Conservation (phyloP, 2,113 vertebrate genomes). For the Petroica traversi region DNA sequence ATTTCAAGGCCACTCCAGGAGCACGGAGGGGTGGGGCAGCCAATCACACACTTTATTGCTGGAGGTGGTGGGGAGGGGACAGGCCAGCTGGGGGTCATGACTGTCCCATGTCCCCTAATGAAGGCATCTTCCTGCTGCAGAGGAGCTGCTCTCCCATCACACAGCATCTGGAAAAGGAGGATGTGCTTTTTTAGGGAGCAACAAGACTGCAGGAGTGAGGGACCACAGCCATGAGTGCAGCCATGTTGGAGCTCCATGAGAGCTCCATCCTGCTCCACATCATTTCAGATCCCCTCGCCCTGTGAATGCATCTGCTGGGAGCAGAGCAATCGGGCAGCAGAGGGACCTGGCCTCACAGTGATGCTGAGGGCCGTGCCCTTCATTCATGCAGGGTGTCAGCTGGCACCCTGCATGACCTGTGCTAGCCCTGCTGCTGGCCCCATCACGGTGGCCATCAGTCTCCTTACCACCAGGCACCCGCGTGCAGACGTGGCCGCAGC, state of each 20-base stretch:
- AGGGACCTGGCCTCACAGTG: rapidly evolving
- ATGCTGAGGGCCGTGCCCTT: neutral
- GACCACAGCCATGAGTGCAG: rapidly evolving
- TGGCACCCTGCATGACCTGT: neutral
- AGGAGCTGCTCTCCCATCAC: neutral
- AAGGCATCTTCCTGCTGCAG: neutral
- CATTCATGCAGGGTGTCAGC: neutral
- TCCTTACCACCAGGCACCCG: neutral
- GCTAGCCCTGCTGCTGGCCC: neutral
- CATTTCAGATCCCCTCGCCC: rapidly evolving
- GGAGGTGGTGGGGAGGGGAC: neutral
- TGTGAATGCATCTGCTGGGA: neutral
- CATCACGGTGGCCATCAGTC: rapidly evolving
- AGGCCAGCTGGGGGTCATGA: neutral
- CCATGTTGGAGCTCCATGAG: neutral
- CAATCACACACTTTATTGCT: neutral
- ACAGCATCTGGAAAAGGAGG: neutral
- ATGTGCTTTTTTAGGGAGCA: neutral
- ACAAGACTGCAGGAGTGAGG: rapidly evolving
- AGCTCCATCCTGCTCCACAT: rapidly evolving
- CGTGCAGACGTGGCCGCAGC: neutral
- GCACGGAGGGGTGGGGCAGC: neutral
- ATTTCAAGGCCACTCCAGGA: neutral
- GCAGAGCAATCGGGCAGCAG: neutral
- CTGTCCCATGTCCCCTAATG: rapidly evolving